Evolutionary conservation across 2,888 invertebrate genomes (phyloP).

Genomic region (Caenorhabditis sulstoni): DNA sequence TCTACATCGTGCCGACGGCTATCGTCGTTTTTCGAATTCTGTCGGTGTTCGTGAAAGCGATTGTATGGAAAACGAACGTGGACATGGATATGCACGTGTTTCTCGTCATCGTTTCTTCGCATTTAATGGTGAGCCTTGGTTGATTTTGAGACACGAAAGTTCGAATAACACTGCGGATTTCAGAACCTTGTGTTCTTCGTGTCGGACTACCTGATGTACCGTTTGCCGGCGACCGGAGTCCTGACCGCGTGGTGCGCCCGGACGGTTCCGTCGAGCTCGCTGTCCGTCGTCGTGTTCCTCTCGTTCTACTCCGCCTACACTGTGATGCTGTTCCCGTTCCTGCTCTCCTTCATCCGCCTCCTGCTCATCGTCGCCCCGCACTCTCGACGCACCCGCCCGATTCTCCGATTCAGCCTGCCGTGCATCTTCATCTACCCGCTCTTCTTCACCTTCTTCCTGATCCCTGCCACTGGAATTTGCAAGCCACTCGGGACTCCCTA

Average conservation of each 20-base stretch:
- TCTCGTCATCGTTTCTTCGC: conserved; percentile 1
- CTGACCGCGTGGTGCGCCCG: conserved; percentile 22
- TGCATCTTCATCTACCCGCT: conserved; percentile 8
- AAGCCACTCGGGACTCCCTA: conserved; percentile 6
- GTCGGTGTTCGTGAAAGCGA: not conserved
- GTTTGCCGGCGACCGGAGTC: conserved; percentile 21
- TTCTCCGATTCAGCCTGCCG: not conserved
- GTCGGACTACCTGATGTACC: conserved; percentile 31
- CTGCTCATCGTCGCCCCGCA: conserved; percentile 12
- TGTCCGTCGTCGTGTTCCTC: conserved; percentile 13
- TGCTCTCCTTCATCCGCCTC: conserved; percentile 22
- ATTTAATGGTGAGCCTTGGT: conserved; percentile 12
- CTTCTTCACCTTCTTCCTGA: conserved; percentile 25
- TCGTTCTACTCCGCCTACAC: conserved; percentile 26
- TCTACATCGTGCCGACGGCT: conserved; percentile 3
- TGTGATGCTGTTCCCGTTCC: conserved; percentile 16
- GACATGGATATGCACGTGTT: conserved; percentile 9
- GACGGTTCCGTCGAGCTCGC: not conserved
- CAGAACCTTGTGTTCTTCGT: conserved; percentile 28
- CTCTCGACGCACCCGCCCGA: not conserved
- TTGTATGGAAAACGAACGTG: not conserved
- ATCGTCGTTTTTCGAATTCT: conserved; percentile 1
- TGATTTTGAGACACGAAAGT: no score
- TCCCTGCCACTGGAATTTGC: conserved; percentile 17
- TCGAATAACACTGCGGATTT: no score